phyloP scores from a whole-genome alignment of 2,797 vertebrate genomes.

The Sebastiscus albofasciatus region DNA sequence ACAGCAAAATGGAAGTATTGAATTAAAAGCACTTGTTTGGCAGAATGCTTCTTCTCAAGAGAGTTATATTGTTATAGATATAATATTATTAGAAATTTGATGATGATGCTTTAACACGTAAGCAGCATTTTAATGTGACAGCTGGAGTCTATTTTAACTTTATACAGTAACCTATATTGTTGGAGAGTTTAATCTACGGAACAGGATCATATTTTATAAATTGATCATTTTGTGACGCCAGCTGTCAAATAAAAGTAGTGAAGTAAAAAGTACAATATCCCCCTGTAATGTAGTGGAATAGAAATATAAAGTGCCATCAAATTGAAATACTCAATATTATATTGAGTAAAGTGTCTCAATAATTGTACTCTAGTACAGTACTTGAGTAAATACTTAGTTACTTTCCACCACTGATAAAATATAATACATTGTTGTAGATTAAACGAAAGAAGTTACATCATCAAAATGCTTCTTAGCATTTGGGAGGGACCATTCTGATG shows the following conservation, averaged over 20 bases:
- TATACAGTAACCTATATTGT: background rate
- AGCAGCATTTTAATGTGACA: too few relatives aligned
- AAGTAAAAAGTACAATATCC: background rate
- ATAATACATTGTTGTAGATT: too few relatives aligned
- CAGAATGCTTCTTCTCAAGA: background rate
- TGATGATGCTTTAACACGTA: too few relatives aligned
- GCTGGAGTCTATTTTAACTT: background rate
- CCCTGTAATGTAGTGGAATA: too few relatives aligned
- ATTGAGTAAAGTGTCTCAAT: background rate
- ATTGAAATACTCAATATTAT: too few relatives aligned
- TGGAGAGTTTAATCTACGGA: background rate
- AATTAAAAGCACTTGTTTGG: background rate
- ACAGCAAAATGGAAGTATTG: background rate
- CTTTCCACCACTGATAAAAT: too few relatives aligned
- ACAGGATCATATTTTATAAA: too few relatives aligned
- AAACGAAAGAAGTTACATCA: too few relatives aligned
- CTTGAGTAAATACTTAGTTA: background rate
- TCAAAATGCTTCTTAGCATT: too few relatives aligned
- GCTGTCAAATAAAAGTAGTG: background rate
- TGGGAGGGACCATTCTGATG: too few relatives aligned
- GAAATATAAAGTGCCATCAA: too few relatives aligned
- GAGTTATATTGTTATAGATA: background rate
- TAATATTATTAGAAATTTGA: background rate
- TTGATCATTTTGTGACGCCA: background rate
- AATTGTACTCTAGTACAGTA: background rate